phyloP scores from a whole-genome alignment of 2,113 vertebrate species.

The Sylvia atricapilla region DNA sequence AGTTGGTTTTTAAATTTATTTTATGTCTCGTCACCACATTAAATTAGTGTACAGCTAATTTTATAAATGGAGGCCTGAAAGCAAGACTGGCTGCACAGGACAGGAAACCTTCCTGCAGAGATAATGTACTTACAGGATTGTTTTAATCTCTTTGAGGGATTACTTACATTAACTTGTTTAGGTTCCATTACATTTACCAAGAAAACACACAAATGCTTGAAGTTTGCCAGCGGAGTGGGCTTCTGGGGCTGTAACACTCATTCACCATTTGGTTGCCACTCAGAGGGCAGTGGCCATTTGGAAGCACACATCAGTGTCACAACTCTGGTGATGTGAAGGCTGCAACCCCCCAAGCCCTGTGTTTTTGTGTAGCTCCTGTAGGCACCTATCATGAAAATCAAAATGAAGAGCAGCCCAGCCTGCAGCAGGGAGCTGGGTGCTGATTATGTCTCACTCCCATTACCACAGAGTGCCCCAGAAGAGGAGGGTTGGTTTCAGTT shows the following conservation, averaged over 20 bases:
- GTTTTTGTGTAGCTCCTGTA: not conserved
- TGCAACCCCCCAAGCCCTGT: not conserved
- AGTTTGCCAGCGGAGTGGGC: not conserved
- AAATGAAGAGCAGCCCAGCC: not conserved
- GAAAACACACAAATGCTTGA: not conserved
- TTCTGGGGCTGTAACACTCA: not conserved
- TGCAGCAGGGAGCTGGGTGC: not conserved
- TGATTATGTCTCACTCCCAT: not conserved
- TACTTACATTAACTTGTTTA: constrained; percentile 29
- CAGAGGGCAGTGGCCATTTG: no score
- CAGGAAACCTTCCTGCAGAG: constrained; percentile 26
- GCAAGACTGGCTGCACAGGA: not conserved
- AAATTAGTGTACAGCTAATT: constrained; percentile 6
- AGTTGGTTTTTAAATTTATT: not conserved
- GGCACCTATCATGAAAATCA: not conserved
- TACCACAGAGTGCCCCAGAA: rapidly evolving
- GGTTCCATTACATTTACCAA: constrained; percentile 24
- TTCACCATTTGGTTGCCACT: not conserved
- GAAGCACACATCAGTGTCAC: rapidly evolving
- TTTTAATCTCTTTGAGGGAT: constrained; percentile 45
- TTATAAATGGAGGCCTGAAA: constrained; percentile 16
- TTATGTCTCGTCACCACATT: not conserved
- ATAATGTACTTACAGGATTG: constrained; percentile 36
- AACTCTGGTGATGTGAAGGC: no score
- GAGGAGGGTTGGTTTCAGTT: not conserved